phyloP scores from a whole-genome alignment of 2,113 vertebrate species.

The Macheiramphus alcinus region DNA sequence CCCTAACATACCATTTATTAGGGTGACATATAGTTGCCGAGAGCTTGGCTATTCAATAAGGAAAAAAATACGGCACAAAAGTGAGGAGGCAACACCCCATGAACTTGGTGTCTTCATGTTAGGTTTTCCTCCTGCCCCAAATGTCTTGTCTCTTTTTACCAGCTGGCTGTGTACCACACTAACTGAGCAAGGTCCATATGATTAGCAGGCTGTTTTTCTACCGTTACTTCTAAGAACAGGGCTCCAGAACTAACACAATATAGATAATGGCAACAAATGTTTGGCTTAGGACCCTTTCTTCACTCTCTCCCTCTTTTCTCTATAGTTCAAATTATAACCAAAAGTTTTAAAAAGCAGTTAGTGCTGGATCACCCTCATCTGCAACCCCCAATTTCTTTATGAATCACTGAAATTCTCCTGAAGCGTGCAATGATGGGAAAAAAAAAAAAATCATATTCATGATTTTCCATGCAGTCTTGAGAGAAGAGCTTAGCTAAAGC shows the following conservation, averaged over 20 bases:
- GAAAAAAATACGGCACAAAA: not conserved
- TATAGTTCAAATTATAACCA: not conserved
- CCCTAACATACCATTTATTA: not conserved
- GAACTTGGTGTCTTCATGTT: not conserved
- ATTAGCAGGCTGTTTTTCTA: not conserved
- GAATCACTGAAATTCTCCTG: not conserved
- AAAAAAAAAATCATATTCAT: not conserved
- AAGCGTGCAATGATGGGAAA: not conserved
- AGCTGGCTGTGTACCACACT: not conserved
- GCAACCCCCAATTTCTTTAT: not conserved
- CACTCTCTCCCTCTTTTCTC: not conserved
- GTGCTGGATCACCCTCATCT: not conserved
- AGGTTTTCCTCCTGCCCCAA: not conserved
- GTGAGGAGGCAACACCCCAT: not conserved
- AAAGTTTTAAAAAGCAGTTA: not conserved
- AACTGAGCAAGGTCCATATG: not conserved
- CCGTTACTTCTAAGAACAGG: not conserved
- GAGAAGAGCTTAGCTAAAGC: not conserved
- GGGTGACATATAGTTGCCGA: not conserved
- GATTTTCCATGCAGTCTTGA: not conserved
- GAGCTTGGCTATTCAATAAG: not conserved
- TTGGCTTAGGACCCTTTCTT: not conserved
- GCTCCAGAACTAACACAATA: not conserved
- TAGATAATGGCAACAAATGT: not conserved
- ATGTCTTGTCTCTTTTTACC: not conserved